These are phyloP conservation scores for Grus americana DNA, from an alignment of 2,113 vertebrate species.

Conservation along the genomic window DNA sequence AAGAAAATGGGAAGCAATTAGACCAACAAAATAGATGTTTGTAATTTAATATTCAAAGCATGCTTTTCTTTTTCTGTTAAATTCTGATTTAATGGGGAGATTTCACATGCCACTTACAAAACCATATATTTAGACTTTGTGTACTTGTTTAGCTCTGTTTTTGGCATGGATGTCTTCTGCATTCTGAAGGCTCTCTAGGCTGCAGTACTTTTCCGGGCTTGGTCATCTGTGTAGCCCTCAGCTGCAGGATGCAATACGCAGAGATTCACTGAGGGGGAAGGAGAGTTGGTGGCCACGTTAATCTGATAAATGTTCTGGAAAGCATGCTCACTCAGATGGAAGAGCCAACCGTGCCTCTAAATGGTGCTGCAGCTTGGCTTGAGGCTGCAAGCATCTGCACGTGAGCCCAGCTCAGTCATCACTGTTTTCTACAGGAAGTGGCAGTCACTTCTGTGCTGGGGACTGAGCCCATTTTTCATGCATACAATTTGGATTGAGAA, in stretches of 20 bases:
- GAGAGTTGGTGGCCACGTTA: conserved; percentile 64
- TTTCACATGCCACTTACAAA: not conserved
- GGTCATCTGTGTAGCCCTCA: conserved; percentile 53
- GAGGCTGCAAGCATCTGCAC: conserved; percentile 60
- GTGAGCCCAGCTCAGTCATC: not conserved
- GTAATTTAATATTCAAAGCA: conserved; percentile 9
- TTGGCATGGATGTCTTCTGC: not conserved
- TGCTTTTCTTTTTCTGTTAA: not conserved
- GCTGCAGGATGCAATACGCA: conserved; percentile 18
- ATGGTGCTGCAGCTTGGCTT: conserved; percentile 51
- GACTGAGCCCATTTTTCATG: not conserved
- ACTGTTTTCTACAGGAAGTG: not conserved
- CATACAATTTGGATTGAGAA: not conserved
- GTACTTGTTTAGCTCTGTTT: not conserved
- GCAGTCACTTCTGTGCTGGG: not conserved
- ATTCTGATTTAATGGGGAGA: not conserved
- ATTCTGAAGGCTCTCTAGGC: not conserved
- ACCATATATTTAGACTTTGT: not conserved
- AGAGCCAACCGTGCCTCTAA: conserved; percentile 55
- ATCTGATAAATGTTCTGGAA: conserved; percentile 77
- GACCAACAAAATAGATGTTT: not conserved
- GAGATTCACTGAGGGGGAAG: conserved; percentile 31
- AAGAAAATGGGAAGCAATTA: conserved; percentile 35
- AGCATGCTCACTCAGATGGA: conserved; percentile 68
- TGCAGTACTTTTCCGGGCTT: not conserved